Conservation (phyloP, 2,888 invertebrate genomes). For the Norana najaformis region DNA sequence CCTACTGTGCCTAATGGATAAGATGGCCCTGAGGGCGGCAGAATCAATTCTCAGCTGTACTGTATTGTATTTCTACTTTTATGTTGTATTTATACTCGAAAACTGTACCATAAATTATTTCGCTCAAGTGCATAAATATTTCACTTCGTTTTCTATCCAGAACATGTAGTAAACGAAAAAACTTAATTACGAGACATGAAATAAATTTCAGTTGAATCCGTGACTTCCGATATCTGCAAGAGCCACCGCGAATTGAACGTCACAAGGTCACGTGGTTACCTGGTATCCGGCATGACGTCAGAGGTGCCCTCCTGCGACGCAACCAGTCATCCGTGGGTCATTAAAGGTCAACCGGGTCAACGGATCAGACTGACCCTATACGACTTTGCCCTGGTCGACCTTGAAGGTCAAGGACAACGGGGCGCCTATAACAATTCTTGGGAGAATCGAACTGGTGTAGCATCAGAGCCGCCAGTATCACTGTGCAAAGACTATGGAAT, state of each 20-base stretch:
- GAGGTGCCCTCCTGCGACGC: conserved; percentile 32
- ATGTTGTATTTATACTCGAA: no score
- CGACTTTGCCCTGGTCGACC: conserved; percentile 31
- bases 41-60: no score
- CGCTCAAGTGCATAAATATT: no score
- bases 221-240: conserved; percentile 29
- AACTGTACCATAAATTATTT: no score
- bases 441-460: not conserved
- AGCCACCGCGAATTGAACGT: conserved; percentile 27
- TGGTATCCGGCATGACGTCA: conserved; percentile 27
- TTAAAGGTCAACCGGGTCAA: conserved; percentile 30
- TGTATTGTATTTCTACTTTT: no score
- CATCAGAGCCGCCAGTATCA: not conserved
- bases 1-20: no score
- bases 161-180: not conserved
- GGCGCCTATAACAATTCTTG: not conserved
- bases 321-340: conserved; percentile 33
- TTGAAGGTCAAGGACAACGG: not conserved
- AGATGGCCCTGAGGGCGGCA: no score
- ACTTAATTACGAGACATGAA: not conserved
- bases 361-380: conserved; percentile 34
- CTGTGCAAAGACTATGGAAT: not conserved
- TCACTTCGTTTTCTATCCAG: not conserved
- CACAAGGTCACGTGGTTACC: conserved; percentile 26
- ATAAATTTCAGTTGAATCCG: conserved; percentile 27